A percentile compares a stretch with the other conserved stretches of the same genome.
Conservation (phyloP, 2,888 invertebrate species). For the Aphrophora alni region DNA sequence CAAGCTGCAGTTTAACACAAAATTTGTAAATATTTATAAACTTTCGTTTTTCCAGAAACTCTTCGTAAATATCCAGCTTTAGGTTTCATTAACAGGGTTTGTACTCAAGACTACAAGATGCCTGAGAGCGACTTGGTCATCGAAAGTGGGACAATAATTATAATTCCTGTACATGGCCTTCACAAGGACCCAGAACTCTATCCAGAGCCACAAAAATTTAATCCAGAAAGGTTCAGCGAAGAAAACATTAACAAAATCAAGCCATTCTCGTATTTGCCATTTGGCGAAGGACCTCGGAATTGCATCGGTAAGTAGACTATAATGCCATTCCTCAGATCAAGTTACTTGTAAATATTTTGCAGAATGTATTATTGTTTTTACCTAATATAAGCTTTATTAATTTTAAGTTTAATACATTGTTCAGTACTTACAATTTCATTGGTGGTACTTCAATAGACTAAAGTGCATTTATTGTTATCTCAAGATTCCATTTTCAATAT, state of each 20-base stretch:
- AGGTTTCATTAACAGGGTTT: slow-evolving; percentile 7
- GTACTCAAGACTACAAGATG: slow-evolving; percentile 11
- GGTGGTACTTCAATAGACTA: no score
- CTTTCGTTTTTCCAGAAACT: slow-evolving; percentile 33
- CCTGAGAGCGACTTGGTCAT: neutral
- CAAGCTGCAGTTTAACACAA: no score
- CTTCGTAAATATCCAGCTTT: slow-evolving; percentile 27
- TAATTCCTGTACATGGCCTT: slow-evolving; percentile 30
- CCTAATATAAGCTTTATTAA: no score
- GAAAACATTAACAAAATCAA: slow-evolving; percentile 37
- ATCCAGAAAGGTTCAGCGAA: slow-evolving; percentile 42
- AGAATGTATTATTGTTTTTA: no score
- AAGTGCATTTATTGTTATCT: no score
- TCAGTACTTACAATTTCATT: no score
- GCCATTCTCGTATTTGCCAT: slow-evolving; percentile 43
- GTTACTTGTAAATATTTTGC: no score
- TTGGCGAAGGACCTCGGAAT: slow-evolving; percentile 45
- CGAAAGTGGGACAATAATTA: neutral
- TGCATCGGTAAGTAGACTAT: slow-evolving; percentile 45
- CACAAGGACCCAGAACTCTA: slow-evolving; percentile 43
- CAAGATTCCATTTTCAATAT: no score
- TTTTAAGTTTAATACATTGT: no score
- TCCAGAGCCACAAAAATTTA: slow-evolving; percentile 42
- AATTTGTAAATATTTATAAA: no score
- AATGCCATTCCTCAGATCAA: no score